Evolutionary conservation across 1,140 invertebrate species (phyloP).

Genomic region (Calycopis cecrops): DNA sequence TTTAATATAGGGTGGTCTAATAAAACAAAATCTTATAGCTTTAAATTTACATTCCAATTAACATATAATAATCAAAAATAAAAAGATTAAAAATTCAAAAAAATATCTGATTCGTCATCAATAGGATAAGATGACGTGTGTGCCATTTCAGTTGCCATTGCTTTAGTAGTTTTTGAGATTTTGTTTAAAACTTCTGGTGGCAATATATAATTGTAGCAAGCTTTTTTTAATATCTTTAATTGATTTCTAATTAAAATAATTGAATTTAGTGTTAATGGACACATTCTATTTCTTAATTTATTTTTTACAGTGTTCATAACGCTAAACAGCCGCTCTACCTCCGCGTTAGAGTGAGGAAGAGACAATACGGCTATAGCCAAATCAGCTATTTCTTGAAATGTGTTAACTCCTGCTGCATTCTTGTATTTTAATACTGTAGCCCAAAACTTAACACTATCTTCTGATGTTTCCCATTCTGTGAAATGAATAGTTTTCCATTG

Average conservation of each 20-base stretch:
- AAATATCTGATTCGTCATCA: no score
- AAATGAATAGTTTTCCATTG: conserved; percentile 6
- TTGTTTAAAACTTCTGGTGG: conserved; percentile 1
- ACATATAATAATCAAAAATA: no score
- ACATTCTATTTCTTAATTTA: conserved; percentile 24
- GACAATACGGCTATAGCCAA: conserved; percentile 29
- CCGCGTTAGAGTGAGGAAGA: conserved; percentile 45
- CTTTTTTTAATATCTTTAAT: not conserved
- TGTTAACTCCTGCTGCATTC: conserved; percentile 23
- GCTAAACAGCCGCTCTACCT: conserved; percentile 30
- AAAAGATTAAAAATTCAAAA: no score
- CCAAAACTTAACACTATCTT: conserved; percentile 7
- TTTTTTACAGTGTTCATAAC: no score
- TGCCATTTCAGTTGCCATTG: no score
- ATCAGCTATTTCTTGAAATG: conserved; percentile 29
- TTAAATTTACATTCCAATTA: no score
- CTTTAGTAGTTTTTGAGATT: no score
- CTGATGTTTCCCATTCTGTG: not conserved
- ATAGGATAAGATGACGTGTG: no score
- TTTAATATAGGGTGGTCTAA: no score
- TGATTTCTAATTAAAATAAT: conserved; percentile 1
- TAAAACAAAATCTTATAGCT: no score
- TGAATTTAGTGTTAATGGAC: conserved; percentile 9
- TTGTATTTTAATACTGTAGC: not conserved
- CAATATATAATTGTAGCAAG: not conserved